Base-by-base conservation (phyloP, 2,888 invertebrate species). In the Tortrix viridana region DNA sequence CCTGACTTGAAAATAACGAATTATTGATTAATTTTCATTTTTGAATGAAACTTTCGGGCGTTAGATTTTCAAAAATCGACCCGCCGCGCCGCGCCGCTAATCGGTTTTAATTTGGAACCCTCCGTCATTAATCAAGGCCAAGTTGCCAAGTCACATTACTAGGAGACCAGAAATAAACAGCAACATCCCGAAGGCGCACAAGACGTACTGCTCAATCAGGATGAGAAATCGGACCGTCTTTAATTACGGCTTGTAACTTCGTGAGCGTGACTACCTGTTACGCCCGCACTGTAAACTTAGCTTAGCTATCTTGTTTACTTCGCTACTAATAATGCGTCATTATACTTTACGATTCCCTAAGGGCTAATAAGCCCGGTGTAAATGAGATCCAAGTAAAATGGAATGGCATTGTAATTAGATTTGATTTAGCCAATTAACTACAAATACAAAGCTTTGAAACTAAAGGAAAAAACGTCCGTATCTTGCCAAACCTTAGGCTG, bases 321-420 rank as follows among this genome's bases (percentile, higher is more conserved):
- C 14, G 26, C 47, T 23, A 14, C 56, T 58, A 53, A 47, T 53
- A 48, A 57, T 18, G 38, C 57, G 53, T 58, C 38, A 63, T 63
- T 63, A 63, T 63, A 63, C 53, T 63, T 58, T 48, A 63, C 57
- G 38, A 41, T 20, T 26, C 57, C 57, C 63, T 32, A 18, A 53
- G 47, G 63, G 52, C 57, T 52, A 53, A 63, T 58, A 58, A 57
- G 43, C 52, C 47, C 53, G 18, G 18, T 47, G 26, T 57, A 47
- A 53, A 53, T 63, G 47, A 58, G 38, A 32, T 32, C 32, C 32
- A 2, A 32, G 32, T 32, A 55, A 49, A 46, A 50, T 38, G 41
- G 37, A 56, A 56, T 57, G 50, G 46, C 23, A 38, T 26, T 38
- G 56, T 56, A 56, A 50, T 19, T 7, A 37, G 56, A 56, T 44